Evolutionary conservation across 2,113 vertebrate species (phyloP).

Genomic region (Bagarius yarrelli): DNA sequence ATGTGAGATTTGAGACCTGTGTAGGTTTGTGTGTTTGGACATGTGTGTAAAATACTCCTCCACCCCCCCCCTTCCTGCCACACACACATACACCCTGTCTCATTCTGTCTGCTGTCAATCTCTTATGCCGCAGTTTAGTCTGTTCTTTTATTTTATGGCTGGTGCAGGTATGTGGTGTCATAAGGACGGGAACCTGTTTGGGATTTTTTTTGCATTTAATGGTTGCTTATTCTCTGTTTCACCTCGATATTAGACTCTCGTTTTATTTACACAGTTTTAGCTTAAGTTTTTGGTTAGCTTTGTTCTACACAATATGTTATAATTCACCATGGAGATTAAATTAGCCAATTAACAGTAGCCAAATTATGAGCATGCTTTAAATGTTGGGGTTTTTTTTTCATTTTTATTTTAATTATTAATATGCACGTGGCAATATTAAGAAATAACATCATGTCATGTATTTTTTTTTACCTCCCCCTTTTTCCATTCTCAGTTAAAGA

Average conservation of each 20-base stretch:
- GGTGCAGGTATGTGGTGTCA: conserved; percentile 8
- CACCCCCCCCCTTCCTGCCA: neutral
- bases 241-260: too few species aligned
- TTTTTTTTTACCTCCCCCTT: neutral
- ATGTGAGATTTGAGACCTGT: conserved; percentile 37
- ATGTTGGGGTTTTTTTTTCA: too few species aligned
- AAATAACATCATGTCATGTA: neutral
- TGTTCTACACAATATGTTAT: too few species aligned
- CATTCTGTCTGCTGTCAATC: neutral
- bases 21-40: conserved; percentile 43
- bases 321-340: too few species aligned
- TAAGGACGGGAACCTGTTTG: conserved; percentile 20
- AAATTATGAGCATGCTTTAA: neutral
- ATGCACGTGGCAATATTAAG: neutral
- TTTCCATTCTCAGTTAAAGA: neutral
- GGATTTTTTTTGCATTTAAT: conserved; percentile 22
- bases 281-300: too few species aligned
- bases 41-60: conserved; percentile 41
- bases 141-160: conserved; percentile 12
- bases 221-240: too few species aligned
- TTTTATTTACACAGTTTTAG: too few species aligned
- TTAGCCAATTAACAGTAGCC: too few species aligned
- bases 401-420: neutral
- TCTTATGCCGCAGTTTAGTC: conserved; percentile 12
- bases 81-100: neutral